These are phyloP conservation scores for Larimichthys polyactis DNA, from an alignment of 2,113 vertebrate genomes.

Conservation along the genomic window DNA sequence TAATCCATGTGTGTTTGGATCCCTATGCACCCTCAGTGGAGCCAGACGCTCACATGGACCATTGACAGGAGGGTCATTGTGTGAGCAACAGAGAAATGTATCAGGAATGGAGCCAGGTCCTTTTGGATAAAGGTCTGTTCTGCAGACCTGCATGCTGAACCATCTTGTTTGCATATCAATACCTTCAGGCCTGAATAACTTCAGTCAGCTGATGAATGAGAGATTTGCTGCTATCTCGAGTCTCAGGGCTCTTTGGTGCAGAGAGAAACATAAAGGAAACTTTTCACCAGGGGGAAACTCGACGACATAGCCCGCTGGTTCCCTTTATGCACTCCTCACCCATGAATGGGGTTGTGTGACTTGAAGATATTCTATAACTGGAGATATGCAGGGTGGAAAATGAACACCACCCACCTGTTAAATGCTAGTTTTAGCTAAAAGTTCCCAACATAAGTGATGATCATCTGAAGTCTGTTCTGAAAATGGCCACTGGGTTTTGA, in stretches of 20 bases:
- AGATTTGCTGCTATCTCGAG: constrained; percentile 85
- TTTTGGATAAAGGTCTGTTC: constrained; percentile 82
- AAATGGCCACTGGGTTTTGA: background rate
- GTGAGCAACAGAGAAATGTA: constrained; percentile 76
- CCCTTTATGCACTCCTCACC: constrained; percentile 60
- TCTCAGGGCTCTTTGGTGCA: constrained; percentile 83
- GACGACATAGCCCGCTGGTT: constrained; percentile 76
- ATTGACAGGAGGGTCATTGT: constrained; percentile 83
- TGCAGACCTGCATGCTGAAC: constrained; percentile 80
- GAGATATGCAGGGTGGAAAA: constrained; percentile 45
- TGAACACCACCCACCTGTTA: constrained; percentile 52
- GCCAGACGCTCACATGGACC: constrained; percentile 75
- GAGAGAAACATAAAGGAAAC: constrained; percentile 73
- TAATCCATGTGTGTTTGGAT: constrained; percentile 84
- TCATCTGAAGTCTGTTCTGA: background rate
- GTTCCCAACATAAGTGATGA: background rate
- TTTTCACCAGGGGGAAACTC: constrained; percentile 82
- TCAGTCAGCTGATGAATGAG: constrained; percentile 90
- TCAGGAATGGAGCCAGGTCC: constrained; percentile 67
- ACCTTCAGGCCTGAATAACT: constrained; percentile 85
- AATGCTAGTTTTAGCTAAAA: constrained; percentile 14
- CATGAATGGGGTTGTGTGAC: constrained; percentile 64
- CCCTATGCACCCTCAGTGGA: constrained; percentile 57
- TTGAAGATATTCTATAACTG: constrained; percentile 58
- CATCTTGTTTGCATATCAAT: constrained; percentile 90